A percentile compares a stretch with the other conserved stretches of the same genome.
Conservation (phyloP, 1,140 invertebrate species). For the Musca domestica region DNA sequence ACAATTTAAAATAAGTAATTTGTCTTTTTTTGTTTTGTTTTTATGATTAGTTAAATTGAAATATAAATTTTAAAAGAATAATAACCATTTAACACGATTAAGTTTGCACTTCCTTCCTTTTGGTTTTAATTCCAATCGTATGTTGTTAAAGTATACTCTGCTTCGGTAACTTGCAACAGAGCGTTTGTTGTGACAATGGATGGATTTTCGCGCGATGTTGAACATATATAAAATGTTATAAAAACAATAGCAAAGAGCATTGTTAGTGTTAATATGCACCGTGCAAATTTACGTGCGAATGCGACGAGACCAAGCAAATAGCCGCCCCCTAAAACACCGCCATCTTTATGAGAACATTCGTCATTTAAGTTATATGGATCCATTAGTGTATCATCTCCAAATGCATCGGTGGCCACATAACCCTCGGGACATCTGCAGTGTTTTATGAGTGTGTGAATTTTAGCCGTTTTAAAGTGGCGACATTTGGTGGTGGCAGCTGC, state of each 20-base stretch:
- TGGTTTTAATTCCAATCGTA: slow-evolving; percentile 1
- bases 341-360: slow-evolving; percentile 29
- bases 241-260: slow-evolving; percentile 44
- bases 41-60: too few relatives aligned
- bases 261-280: slow-evolving; percentile 42
- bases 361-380: slow-evolving; percentile 8
- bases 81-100: too few relatives aligned
- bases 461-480: slow-evolving; percentile 4
- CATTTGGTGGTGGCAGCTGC: slow-evolving; percentile 20
- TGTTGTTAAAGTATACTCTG: slow-evolving; percentile 3
- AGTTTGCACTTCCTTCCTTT: background rate
- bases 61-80: too few relatives aligned
- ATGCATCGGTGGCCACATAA: slow-evolving; percentile 15
- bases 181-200: slow-evolving; percentile 14
- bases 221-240: slow-evolving; percentile 27
- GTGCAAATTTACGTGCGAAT: slow-evolving; percentile 48
- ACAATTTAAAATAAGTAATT: too few relatives aligned
- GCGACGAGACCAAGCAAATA: slow-evolving; percentile 46
- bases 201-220: slow-evolving; percentile 13
- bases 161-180: background rate
- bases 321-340: slow-evolving; percentile 46
- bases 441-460: slow-evolving; percentile 3
- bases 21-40: too few relatives aligned
- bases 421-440: slow-evolving; percentile 10
- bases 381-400: slow-evolving; percentile 4